Evolutionary conservation across 2,888 invertebrate species (phyloP).

Genomic region (Rhimphoctona megacephalus): DNA sequence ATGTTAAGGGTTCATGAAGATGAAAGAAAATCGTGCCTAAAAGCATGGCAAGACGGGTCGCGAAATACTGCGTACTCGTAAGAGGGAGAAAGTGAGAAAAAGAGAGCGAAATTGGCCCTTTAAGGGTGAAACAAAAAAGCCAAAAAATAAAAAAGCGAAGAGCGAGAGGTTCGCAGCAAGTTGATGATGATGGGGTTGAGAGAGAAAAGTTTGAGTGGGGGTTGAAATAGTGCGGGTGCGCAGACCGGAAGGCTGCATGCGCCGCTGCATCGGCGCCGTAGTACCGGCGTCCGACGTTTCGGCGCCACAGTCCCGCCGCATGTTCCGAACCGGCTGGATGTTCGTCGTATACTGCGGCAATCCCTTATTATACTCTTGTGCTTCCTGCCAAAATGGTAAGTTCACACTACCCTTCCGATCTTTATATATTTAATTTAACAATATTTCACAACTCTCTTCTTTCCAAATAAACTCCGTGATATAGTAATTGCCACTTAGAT

Average conservation of each 20-base stretch:
- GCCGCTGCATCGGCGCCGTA: conserved; percentile 79
- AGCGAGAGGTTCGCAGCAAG: background rate
- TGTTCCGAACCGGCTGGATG: conserved; percentile 78
- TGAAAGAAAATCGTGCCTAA: background rate
- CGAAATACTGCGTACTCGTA: background rate
- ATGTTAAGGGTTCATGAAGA: background rate
- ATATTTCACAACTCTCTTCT: background rate
- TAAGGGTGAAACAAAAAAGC: conserved; percentile 6
- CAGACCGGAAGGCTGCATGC: conserved; percentile 77
- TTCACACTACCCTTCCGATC: conserved; percentile 49
- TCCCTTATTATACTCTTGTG: conserved; percentile 63
- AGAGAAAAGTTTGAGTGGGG: conserved; percentile 45
- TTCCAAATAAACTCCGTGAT: background rate
- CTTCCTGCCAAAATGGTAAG: conserved; percentile 80
- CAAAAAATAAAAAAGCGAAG: conserved; percentile 12
- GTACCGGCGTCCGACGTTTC: conserved; percentile 76
- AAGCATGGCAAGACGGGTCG: background rate
- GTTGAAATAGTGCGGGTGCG: conserved; percentile 78
- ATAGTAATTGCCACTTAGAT: background rate
- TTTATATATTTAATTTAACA: background rate
- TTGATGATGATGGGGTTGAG: background rate
- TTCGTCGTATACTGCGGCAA: conserved; percentile 67
- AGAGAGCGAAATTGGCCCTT: conserved; percentile 9
- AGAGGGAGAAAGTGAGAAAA: too few relatives aligned
- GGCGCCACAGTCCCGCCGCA: conserved; percentile 81